Conservation (phyloP, 92 coral and sea anemone genomes). For the Phenganax stokvisi region DNA sequence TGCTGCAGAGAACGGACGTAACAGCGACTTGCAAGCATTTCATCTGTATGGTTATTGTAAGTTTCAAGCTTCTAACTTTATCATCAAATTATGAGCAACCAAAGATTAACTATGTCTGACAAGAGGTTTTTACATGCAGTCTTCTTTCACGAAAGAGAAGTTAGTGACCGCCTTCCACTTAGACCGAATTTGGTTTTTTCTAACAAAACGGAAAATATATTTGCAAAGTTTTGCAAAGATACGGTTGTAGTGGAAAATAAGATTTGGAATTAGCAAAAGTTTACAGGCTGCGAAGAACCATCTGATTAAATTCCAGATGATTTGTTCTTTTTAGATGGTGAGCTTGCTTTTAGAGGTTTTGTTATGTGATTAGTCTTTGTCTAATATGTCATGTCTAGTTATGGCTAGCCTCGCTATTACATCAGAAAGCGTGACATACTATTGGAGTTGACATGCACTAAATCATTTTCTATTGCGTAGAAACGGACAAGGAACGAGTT, state of each 20-base stretch:
- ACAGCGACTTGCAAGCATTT: not conserved
- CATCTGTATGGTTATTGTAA: constrained; percentile 64
- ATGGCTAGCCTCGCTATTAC: too few species aligned
- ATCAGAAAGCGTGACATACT: not conserved
- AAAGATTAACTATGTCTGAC: too few species aligned
- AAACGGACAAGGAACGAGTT: constrained; percentile 23
- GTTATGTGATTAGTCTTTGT: not conserved
- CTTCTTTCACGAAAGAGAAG: too few species aligned
- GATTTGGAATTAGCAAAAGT: too few species aligned
- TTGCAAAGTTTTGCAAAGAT: too few species aligned
- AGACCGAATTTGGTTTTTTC: too few species aligned
- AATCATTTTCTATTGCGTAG: not conserved
- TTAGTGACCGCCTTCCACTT: too few species aligned
- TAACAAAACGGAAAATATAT: too few species aligned
- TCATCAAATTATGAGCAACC: too few species aligned
- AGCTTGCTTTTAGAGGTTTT: not conserved
- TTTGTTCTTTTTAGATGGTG: constrained; percentile 71
- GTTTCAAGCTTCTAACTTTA: constrained; percentile 23
- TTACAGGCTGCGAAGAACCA: too few species aligned
- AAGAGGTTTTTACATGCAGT: too few species aligned
- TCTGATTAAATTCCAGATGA: constrained; percentile 39
- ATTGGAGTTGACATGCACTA: not conserved
- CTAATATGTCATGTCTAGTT: not conserved
- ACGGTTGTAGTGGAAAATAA: too few species aligned
- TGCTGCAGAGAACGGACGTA: constrained; percentile 33